A percentile compares a stretch with the other conserved stretches of the same genome.
These are phyloP conservation scores for Peribatodes rhomboidaria DNA, from an alignment of 2,888 invertebrate species.

Conservation along the genomic window DNA sequence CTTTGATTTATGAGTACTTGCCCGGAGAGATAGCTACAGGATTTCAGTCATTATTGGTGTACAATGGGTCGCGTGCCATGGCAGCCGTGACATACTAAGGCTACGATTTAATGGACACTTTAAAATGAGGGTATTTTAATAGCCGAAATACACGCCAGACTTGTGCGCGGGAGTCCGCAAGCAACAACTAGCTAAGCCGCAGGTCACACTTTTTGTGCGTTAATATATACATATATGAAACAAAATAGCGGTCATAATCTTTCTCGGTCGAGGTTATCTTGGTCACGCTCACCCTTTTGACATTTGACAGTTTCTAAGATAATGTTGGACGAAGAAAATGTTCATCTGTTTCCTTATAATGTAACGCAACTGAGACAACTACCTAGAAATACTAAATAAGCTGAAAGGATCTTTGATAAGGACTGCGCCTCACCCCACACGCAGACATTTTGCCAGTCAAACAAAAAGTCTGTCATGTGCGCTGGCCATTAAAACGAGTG, in stretches of 20 bases:
- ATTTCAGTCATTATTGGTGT: constrained; percentile 38
- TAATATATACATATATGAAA: too few species aligned
- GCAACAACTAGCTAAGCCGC: too few species aligned
- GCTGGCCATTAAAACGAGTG: constrained; percentile 12
- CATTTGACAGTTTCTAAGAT: too few species aligned
- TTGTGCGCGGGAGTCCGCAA: not conserved
- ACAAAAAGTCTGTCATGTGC: not conserved
- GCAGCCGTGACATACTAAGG: constrained; percentile 45
- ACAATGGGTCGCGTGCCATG: constrained; percentile 43
- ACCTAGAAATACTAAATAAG: too few species aligned
- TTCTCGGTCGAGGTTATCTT: too few species aligned
- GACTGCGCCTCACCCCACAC: not conserved
- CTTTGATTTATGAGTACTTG: constrained; percentile 28
- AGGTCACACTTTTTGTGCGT: too few species aligned
- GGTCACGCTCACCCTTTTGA: too few species aligned
- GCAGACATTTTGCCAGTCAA: not conserved
- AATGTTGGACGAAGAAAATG: too few species aligned
- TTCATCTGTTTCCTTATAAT: too few species aligned
- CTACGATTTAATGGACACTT: constrained; percentile 13
- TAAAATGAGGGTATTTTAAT: constrained; percentile 15
- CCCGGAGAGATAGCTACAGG: constrained; percentile 23
- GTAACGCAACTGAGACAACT: too few species aligned
- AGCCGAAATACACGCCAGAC: not conserved
- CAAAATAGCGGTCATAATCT: too few species aligned
- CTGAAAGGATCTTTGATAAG: too few species aligned